Evolutionary conservation across 2,113 vertebrate genomes (phyloP).

Genomic region (Acanthochromis polyacanthus): DNA sequence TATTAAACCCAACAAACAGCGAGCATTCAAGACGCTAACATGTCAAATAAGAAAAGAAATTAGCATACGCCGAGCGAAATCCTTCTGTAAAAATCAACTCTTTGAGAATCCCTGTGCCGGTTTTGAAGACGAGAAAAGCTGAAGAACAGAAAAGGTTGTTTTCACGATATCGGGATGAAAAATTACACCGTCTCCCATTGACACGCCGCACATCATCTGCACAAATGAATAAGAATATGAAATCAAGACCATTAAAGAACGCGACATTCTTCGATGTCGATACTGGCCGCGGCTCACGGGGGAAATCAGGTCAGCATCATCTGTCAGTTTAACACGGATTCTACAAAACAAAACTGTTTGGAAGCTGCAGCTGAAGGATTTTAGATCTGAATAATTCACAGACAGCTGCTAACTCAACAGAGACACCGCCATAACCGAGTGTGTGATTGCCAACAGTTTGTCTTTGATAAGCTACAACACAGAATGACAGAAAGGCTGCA

Average conservation of each 20-base stretch:
- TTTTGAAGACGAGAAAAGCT: slow-evolving; percentile 1
- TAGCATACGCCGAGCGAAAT: slow-evolving; percentile 14
- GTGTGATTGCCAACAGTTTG: slow-evolving; percentile 35
- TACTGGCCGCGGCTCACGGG: slow-evolving; percentile 28
- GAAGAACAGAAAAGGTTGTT: slow-evolving; percentile 3
- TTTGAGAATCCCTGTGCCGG: slow-evolving; percentile 10
- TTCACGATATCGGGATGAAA: slow-evolving; percentile 11
- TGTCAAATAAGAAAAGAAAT: slow-evolving; percentile 16
- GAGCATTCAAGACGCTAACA: neutral
- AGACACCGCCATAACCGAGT: slow-evolving; percentile 33
- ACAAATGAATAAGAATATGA: slow-evolving; percentile 37
- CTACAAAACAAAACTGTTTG: slow-evolving; percentile 51
- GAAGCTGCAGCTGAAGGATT: slow-evolving; percentile 51
- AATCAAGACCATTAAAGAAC: slow-evolving; percentile 21
- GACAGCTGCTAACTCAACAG: slow-evolving; percentile 55
- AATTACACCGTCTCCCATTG: neutral
- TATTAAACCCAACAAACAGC: slow-evolving; percentile 32
- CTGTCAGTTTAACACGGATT: slow-evolving; percentile 38
- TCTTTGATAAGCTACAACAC: slow-evolving; percentile 27
- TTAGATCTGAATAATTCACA: slow-evolving; percentile 71
- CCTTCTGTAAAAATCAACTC: slow-evolving; percentile 15
- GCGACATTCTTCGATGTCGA: slow-evolving; percentile 5
- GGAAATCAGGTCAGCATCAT: slow-evolving; percentile 32
- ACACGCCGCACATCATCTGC: slow-evolving; percentile 13
- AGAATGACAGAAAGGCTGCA: neutral